Evolutionary conservation across 2,113 vertebrate species (phyloP), one percentile per base, ranked within the genome.

Genomic region (Ursus arctos): DNA sequence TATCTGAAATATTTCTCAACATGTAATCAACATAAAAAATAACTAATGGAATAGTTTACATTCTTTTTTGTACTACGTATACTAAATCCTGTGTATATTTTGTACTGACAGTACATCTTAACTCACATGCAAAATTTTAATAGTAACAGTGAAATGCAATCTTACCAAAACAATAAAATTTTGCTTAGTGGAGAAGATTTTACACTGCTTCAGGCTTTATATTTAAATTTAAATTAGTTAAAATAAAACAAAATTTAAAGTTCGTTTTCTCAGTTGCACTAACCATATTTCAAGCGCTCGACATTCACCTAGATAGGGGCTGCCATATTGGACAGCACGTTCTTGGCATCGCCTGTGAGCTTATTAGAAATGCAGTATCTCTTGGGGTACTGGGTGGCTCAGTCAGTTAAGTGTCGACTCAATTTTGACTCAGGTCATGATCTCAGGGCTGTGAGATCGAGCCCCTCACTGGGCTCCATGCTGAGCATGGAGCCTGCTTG

Each of bases 111-210:
- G 33, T 33, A n/a, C 16, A 91, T 65, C 71, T 80, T 69, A 82
- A 53, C 86, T 94, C 72, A 71, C 84, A 82, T 65, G 65, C 84
- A 92, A 59, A 85, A 76, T 49, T 65, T 84, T 88, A 85, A 63
- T 22, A n/a, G 47, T 76, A n/a, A 77, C 11, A 40, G 19, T 51
- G 26, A 80, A 69, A 55, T 94, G 19, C 13, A 36, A 24, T 59
- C 74, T 28, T 74, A 88, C 3, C 61, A 71, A 51, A 92, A 67
- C 18, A 59, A n/a, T 8, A 55, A 57, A 79, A 18, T 55, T 96
- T 86, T 71, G 14, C 53, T 49, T 88, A 91, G 13, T 47, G 31
- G 43, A 92, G 63, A 95, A 91, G 43, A 57, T 47, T 87, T 55
- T 87, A 13, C 8, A 80, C 8, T 47, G 22, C 31, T 88, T 82